Conservation (phyloP, 2,113 vertebrate species). For the Daphoenositta chrysoptera region DNA sequence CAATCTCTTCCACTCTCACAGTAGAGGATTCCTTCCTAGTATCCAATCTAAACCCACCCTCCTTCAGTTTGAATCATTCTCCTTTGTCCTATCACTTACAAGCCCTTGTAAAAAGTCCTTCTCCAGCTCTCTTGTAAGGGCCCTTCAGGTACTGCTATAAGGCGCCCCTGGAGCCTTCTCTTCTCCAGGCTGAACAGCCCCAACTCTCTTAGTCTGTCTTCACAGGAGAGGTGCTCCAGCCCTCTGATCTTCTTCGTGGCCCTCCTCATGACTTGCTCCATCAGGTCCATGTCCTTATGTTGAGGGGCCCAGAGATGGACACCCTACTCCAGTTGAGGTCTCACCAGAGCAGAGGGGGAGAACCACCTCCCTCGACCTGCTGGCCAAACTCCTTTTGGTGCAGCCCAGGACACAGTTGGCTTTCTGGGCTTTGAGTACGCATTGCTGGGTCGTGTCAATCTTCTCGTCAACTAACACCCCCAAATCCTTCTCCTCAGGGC, state of each 20-base stretch:
- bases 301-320: neutral
- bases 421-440: neutral
- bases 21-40: neutral
- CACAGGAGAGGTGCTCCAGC: neutral
- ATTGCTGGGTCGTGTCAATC: neutral
- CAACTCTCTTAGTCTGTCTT: neutral
- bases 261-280: neutral
- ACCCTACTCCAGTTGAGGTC: rapidly evolving
- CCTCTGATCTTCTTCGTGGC: neutral
- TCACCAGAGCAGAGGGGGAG: neutral
- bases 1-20: neutral
- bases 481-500: neutral
- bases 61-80: neutral
- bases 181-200: neutral
- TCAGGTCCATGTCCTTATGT: neutral
- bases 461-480: neutral
- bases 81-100: neutral
- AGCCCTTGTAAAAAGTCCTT: neutral
- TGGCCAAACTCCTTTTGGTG: neutral
- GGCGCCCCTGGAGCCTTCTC: neutral
- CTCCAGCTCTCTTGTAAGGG: neutral
- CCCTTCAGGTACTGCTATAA: neutral
- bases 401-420: neutral
- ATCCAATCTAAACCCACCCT: neutral
- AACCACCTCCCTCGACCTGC: neutral